These are phyloP conservation scores for Orycteropus afer DNA, from an alignment of 2,113 vertebrate species.

Conservation along the genomic window DNA sequence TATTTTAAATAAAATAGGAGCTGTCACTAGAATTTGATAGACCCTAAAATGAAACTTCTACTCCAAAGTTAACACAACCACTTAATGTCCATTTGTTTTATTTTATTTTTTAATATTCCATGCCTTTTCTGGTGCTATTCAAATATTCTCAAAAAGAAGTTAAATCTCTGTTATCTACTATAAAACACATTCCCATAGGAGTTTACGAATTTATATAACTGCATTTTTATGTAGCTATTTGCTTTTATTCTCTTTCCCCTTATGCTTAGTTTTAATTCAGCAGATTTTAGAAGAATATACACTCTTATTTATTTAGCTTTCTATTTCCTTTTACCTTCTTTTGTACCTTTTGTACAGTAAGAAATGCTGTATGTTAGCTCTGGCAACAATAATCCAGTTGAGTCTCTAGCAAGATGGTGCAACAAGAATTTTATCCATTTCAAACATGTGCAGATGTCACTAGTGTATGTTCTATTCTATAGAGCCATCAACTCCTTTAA, in stretches of 20 bases:
- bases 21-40: neutral
- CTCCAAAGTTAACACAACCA: conserved; percentile 20
- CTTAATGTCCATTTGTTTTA: neutral
- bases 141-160: conserved; percentile 26
- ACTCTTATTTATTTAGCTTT: conserved; percentile 21
- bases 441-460: neutral
- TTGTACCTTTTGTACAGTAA: conserved; percentile 17
- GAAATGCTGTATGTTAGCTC: neutral
- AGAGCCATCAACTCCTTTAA: neutral
- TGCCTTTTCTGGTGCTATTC: neutral
- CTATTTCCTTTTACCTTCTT: neutral
- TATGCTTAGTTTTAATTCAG: conserved; percentile 40
- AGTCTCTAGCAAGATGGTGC: neutral
- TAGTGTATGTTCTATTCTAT: neutral
- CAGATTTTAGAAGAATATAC: conserved; percentile 8
- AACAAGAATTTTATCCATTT: neutral
- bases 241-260: conserved; percentile 34
- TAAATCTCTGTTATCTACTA: conserved; percentile 48
- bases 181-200: neutral
- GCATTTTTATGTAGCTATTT: neutral
- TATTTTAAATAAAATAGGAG: conserved; percentile 15
- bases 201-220: conserved; percentile 39
- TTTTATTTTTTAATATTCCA: neutral
- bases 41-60: neutral
- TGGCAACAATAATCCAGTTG: neutral